Base-by-base conservation (phyloP, 2,888 invertebrate species). In the Clivina fossor region DNA sequence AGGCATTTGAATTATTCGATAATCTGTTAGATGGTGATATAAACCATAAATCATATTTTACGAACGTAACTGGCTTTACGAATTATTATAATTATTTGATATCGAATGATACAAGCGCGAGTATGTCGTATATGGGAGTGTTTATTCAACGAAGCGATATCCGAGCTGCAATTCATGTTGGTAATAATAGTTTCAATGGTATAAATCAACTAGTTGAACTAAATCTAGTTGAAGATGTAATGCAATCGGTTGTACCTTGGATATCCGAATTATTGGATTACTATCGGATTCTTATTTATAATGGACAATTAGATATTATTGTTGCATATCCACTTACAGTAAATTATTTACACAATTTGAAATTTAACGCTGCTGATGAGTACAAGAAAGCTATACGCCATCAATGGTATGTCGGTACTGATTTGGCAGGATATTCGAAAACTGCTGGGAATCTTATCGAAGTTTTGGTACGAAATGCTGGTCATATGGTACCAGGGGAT, bases 261-360 rank as follows among this genome's bases (percentile, higher is more conserved):
- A 75, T 91, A 51, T 77, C 82, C 0, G 84, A 85, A 63, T 73
- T 92, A 0, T 68, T 90, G 1, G 76, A 83, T 28, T 73, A 83
- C 63, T 88, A 87, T 65, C 77, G 80, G 69, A 82, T 92, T 11
- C 79, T 94, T 37, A 80, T 93, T 58, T 95, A 94, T 71, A 93
- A 86, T 68, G 95, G 95, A 0, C 94, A 95, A 68, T 70, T 95
- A 60, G 95, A 96, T 70, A 87, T 95, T 9, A 92, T 94, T 60
- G 90, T 93, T 0, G 91, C 93, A 0, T 91, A 92, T 72, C 91
- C 93, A 0, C 69, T 91, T 44, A 93, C 93, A 0, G 80, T 87
- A 15, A 88, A 87, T 68, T 93, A 89, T 70, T 73, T 95, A 22
- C 77, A 80, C 60, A 79, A 83, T 47, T 75, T 93, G 1, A 78